phyloP scores from a whole-genome alignment of 2,888 invertebrate species.

The Amblyjoppa fuscipennis region DNA sequence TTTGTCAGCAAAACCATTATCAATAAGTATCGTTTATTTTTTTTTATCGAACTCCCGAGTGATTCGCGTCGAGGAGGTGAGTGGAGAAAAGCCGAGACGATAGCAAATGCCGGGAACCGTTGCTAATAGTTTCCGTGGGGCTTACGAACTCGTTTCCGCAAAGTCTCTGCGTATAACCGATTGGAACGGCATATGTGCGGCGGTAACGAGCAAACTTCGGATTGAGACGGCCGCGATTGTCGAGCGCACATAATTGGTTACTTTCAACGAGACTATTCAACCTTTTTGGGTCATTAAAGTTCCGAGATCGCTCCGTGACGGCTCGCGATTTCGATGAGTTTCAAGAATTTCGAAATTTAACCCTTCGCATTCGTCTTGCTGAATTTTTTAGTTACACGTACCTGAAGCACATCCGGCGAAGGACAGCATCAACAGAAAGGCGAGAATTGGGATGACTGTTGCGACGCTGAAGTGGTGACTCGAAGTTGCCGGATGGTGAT shows the following conservation, averaged over 20 bases:
- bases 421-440: conserved; percentile 86
- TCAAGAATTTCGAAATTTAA: background rate
- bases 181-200: conserved; percentile 24
- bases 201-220: conserved; percentile 41
- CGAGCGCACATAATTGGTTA: conserved; percentile 31
- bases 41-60: conserved; percentile 23
- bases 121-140: conserved; percentile 59
- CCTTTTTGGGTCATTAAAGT: background rate
- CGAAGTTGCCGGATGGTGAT: conserved; percentile 68
- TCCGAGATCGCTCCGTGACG: background rate
- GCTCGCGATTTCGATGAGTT: background rate
- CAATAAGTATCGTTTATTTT: background rate
- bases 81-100: conserved; percentile 22
- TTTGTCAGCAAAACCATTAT: background rate
- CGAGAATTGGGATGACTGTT: conserved; percentile 79
- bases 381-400: conserved; percentile 78
- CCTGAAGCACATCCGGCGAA: conserved; percentile 88
- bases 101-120: conserved; percentile 36
- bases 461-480: conserved; percentile 81
- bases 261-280: conserved; percentile 8
- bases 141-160: conserved; percentile 60
- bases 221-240: conserved; percentile 28
- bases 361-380: background rate
- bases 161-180: conserved; percentile 32
- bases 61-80: conserved; percentile 15